These are phyloP conservation scores for Atta cephalotes DNA, from an alignment of 1,140 invertebrate genomes.

Conservation along the genomic window DNA sequence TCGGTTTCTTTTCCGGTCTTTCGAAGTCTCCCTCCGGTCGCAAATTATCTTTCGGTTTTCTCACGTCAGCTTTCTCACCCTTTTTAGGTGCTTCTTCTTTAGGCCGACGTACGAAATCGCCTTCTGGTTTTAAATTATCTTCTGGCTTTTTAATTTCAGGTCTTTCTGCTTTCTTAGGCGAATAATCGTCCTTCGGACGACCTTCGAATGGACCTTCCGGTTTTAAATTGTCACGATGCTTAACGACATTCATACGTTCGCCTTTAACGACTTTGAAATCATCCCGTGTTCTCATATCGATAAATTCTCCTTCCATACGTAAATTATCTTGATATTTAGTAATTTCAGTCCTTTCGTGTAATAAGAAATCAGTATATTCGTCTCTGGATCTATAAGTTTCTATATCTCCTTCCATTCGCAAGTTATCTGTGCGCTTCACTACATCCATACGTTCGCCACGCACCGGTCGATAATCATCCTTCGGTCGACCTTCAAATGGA, in stretches of 20 bases:
- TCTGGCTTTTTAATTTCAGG: constrained; percentile 81
- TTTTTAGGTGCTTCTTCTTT: too few relatives aligned
- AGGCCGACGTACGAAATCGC: too few relatives aligned
- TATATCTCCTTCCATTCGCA: constrained; percentile 88
- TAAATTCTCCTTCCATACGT: constrained; percentile 86
- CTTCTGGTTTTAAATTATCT: constrained; percentile 89
- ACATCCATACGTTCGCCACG: constrained; percentile 88
- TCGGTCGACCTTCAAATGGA: constrained; percentile 84
- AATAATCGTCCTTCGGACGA: constrained; percentile 86
- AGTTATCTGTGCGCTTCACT: constrained; percentile 88
- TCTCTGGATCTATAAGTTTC: constrained; percentile 80
- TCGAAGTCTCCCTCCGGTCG: constrained; percentile 85
- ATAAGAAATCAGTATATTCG: constrained; percentile 85
- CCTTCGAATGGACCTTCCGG: constrained; percentile 90
- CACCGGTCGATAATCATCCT: constrained; percentile 86
- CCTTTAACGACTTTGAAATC: constrained; percentile 82
- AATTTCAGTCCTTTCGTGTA: constrained; percentile 85
- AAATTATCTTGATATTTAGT: constrained; percentile 86
- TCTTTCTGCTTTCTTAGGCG: constrained; percentile 78
- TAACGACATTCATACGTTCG: constrained; percentile 88
- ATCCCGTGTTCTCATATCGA: constrained; percentile 76
- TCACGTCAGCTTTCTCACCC: neutral
- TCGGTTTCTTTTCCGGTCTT: constrained; percentile 81
- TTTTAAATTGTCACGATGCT: constrained; percentile 87
- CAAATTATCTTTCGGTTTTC: constrained; percentile 86